Base-by-base conservation (phyloP, 2,113 vertebrate genomes). In the Rhizomys pruinosus region DNA sequence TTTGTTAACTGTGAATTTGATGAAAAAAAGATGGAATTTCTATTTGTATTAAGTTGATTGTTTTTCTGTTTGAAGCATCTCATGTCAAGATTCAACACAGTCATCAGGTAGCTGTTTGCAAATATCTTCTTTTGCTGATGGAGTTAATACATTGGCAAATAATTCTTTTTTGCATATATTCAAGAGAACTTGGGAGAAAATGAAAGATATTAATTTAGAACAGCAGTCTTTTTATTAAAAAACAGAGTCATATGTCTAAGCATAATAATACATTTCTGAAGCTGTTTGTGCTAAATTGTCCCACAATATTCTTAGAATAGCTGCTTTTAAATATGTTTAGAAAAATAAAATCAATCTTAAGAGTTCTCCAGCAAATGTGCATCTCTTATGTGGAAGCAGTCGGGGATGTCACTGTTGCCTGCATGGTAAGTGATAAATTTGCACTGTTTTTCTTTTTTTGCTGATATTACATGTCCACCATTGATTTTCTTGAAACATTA, bases 181-280 rank as follows among this genome's bases (percentile, higher is more conserved):
- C 32, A 93, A 87, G 44, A 94, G 16, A 94, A 73, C 34, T 72
- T 55, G 69, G 44, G 15, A 73, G 80, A 77, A 95, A 77, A 93
- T n/a, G 68, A 82, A 32, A 72, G 20, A 68, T 66, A 88, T 77
- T 79, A 84, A 94, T 87, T 89, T 91, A 90, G 7, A 95, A 72
- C 22, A 73, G 90, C 16, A 80, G 52, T 91, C 39, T 63, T 84
- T 92, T 94, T 17, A 42, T 39, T 77, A 57, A 74, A 27, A 82
- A 80, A 52, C 66, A 87, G 59, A 88, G 42, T 84, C 73, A 91
- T 72, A 80, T 7, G 91, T 94, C 84, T 81, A 32, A 93, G n/a
- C n/a, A 3, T 76, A 37, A 66, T 84, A 42, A 72, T 27, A 90
- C 2, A 80, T 25, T 88, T 87, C 82, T 7, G 78, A 32, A 34